phyloP scores from a whole-genome alignment of 2,113 vertebrate species.

The Girardinichthys multiradiatus region DNA sequence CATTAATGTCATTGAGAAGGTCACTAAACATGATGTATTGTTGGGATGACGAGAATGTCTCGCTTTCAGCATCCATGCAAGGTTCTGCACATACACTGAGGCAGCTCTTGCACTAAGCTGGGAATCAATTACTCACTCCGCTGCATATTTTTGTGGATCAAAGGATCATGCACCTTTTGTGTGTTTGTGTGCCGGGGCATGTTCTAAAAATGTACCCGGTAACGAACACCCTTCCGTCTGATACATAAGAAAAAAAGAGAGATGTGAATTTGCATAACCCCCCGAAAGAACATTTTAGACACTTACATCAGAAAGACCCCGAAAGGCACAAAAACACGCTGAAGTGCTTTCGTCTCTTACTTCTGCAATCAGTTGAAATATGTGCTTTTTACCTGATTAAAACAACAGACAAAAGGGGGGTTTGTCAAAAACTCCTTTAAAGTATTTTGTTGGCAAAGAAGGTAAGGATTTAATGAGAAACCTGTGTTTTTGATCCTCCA shows the following conservation, averaged over 20 bases:
- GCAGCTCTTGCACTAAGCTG: constrained; percentile 39
- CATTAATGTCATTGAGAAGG: constrained; percentile 57
- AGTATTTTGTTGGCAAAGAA: constrained; percentile 14
- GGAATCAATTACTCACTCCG: constrained; percentile 68
- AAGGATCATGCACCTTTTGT: constrained; percentile 63
- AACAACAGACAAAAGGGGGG: constrained; percentile 31
- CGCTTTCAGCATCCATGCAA: not conserved
- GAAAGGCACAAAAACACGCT: constrained; percentile 41
- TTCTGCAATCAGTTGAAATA: constrained; percentile 67
- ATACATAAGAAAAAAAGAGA: constrained; percentile 50
- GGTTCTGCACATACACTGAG: constrained; percentile 8
- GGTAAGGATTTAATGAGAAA: constrained; percentile 30
- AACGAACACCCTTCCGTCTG: constrained; percentile 37
- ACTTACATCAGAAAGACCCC: constrained; percentile 62
- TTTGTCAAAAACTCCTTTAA: constrained; percentile 32
- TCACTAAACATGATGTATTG: constrained; percentile 54
- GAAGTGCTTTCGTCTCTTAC: constrained; percentile 22
- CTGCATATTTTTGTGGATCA: constrained; percentile 61
- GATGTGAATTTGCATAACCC: constrained; percentile 45
- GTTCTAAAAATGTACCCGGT: constrained; percentile 65
- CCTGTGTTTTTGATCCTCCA: constrained; percentile 19
- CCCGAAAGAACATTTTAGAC: constrained; percentile 47
- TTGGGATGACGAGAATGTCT: not conserved
- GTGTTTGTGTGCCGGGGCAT: constrained; percentile 35
- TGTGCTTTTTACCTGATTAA: constrained; percentile 16